A percentile compares a stretch with the other conserved stretches of the same genome.
Conservation (phyloP, 2,888 invertebrate genomes). For the Cheilosia soror region DNA sequence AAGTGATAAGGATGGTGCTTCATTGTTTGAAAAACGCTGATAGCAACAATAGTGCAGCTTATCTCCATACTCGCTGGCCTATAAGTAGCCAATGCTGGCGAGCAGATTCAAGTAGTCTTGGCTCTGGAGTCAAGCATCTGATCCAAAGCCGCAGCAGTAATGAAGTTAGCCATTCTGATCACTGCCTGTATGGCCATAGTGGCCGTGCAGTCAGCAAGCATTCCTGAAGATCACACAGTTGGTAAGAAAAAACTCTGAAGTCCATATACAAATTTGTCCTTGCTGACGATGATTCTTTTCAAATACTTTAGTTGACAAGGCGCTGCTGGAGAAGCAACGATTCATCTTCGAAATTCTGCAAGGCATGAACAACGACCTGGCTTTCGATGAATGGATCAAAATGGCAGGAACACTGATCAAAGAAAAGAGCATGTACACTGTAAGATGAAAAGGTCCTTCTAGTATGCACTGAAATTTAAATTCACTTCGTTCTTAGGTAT, state of each 20-base stretch:
- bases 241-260: slow-evolving; percentile 19
- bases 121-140: slow-evolving; percentile 20
- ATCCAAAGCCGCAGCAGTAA: slow-evolving; percentile 74
- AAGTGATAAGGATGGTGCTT: slow-evolving; percentile 17
- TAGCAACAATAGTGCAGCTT: slow-evolving; percentile 21
- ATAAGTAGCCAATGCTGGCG: slow-evolving; percentile 36
- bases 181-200: slow-evolving; percentile 80
- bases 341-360: slow-evolving; percentile 79
- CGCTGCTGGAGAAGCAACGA: slow-evolving; percentile 78
- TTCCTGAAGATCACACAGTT: slow-evolving; percentile 38
- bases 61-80: slow-evolving; percentile 16
- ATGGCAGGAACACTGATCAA: slow-evolving; percentile 74
- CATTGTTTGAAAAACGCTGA: neutral
- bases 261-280: neutral
- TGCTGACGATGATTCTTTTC: neutral
- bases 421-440: slow-evolving; percentile 77
- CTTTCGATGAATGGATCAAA: slow-evolving; percentile 80
- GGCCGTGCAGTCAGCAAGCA: slow-evolving; percentile 78
- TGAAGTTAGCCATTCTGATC: slow-evolving; percentile 80
- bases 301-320: slow-evolving; percentile 76
- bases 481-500: slow-evolving; percentile 14
- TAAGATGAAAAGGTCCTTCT: slow-evolving; percentile 61
- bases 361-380: slow-evolving; percentile 77
- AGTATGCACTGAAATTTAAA: neutral
- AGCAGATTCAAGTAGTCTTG: slow-evolving; percentile 21